Evolutionary conservation across 2,797 vertebrate genomes (phyloP).

Genomic region (Linurgus olivaceus): DNA sequence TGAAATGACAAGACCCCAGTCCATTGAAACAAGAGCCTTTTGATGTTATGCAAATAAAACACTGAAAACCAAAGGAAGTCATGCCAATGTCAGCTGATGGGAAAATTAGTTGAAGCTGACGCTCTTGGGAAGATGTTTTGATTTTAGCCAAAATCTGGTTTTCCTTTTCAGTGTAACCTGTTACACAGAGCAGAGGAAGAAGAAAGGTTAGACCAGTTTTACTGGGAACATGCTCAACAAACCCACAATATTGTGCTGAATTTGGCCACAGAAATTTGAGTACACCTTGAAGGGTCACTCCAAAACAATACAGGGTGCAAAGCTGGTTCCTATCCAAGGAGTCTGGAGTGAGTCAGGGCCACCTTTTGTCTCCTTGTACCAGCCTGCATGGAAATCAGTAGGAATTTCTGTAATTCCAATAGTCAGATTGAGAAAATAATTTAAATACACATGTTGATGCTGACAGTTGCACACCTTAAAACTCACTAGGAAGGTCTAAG

Average conservation of each 20-base stretch:
- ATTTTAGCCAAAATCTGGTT: not conserved
- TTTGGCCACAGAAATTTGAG: not conserved
- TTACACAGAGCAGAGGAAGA: not conserved
- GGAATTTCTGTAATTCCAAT: not conserved
- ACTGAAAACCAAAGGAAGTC: not conserved
- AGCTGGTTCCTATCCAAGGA: not conserved
- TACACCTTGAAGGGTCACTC: not conserved
- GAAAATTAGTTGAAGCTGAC: not conserved
- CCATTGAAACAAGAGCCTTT: not conserved
- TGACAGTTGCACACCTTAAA: not conserved
- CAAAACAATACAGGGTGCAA: not conserved
- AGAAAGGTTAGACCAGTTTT: not conserved
- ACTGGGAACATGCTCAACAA: not conserved
- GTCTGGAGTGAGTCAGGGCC: not conserved
- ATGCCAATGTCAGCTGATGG: not conserved
- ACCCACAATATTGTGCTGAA: not conserved
- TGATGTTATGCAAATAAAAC: constrained; percentile 9
- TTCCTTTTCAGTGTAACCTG: not conserved
- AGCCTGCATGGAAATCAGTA: not conserved
- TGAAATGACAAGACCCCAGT: not conserved
- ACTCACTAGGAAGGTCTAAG: not conserved
- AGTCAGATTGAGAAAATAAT: not conserved
- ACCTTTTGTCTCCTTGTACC: not conserved
- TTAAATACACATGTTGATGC: not conserved
- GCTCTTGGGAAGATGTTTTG: not conserved